phyloP scores from a whole-genome alignment of 2,113 vertebrate genomes.

The Nothobranchius kuhntae region DNA sequence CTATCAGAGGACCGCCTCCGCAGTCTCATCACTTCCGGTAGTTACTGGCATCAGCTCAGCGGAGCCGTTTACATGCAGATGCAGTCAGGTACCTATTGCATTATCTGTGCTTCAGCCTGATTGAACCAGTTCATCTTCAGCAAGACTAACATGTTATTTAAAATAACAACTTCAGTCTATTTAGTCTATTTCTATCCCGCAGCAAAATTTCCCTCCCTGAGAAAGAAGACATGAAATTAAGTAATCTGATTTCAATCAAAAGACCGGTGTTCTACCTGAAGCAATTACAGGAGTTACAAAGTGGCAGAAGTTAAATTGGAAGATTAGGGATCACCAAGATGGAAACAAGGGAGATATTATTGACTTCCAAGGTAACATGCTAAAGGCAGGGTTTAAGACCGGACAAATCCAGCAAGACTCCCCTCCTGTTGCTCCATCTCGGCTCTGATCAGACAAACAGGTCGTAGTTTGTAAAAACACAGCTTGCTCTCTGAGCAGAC shows the following conservation, averaged over 20 bases:
- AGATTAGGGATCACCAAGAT: constrained; percentile 23
- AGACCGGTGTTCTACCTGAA: constrained; percentile 18
- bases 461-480: constrained; percentile 64
- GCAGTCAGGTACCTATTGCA: no score
- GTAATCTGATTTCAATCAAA: neutral
- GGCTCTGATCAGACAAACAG: constrained; percentile 45
- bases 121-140: no score
- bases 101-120: no score
- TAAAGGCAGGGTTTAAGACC: constrained; percentile 51
- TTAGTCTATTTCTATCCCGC: no score
- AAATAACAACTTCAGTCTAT: no score
- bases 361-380: constrained; percentile 38
- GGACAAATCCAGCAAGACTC: constrained; percentile 45
- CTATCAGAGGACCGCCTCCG: no score
- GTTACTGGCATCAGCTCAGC: no score
- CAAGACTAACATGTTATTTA: no score
- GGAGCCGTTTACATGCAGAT: no score
- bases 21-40: no score
- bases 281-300: constrained; percentile 24
- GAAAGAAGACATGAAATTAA: constrained; percentile 10
- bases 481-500: constrained; percentile 46
- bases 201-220: neutral
- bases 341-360: constrained; percentile 26
- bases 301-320: constrained; percentile 21
- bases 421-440: constrained; percentile 34